Conservation (phyloP, 2,797 vertebrate genomes). For the Neopelma chrysocephalum region DNA sequence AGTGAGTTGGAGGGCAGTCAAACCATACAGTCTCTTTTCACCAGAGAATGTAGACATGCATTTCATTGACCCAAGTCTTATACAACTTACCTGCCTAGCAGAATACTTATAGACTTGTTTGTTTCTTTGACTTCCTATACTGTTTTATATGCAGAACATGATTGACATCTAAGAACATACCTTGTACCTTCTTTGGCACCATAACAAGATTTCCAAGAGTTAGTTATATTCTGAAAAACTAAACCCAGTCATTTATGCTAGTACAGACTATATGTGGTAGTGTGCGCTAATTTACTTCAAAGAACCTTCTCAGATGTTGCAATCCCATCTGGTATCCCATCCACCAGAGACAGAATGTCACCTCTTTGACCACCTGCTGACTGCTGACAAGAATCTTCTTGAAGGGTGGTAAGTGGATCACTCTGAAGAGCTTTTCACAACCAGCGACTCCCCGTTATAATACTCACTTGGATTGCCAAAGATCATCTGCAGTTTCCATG, state of each 20-base stretch:
- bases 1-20: background rate
- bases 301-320: background rate
- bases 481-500: background rate
- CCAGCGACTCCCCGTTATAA: background rate
- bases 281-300: background rate
- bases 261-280: background rate
- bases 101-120: background rate
- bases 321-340: background rate
- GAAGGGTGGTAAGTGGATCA: background rate
- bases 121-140: background rate
- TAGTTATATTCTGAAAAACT: background rate
- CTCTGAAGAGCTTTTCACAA: background rate
- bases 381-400: background rate
- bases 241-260: background rate
- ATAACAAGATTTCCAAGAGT: background rate
- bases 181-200: background rate
- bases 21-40: background rate
- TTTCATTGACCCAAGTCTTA: background rate
- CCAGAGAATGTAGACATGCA: accelerated
- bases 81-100: background rate
- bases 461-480: background rate
- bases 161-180: background rate
- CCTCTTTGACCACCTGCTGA: background rate
- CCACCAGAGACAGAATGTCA: background rate
- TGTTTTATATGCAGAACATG: background rate